Evolutionary conservation across 2,888 invertebrate species (phyloP).

Genomic region (Antheraea yamamai): DNA sequence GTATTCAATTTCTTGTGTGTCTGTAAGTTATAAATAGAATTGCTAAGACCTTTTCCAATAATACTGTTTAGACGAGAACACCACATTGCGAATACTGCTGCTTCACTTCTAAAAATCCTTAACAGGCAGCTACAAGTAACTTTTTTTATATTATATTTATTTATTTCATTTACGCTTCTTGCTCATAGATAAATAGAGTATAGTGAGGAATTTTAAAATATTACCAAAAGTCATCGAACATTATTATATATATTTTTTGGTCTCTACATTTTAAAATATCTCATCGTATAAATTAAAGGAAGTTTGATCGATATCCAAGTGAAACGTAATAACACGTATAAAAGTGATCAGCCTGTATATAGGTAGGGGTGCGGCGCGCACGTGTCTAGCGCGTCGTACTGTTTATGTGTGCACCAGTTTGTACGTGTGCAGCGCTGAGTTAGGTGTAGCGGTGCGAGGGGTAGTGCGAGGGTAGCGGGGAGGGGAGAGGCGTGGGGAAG

Average conservation of each 20-base stretch:
- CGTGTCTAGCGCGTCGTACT: conserved; percentile 49
- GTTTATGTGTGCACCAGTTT: conserved; percentile 13
- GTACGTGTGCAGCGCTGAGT: conserved; percentile 30
- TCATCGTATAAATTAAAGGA: neutral
- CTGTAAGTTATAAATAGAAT: neutral
- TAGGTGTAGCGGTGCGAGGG: conserved; percentile 25
- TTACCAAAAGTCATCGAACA: neutral
- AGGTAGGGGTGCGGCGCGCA: conserved; percentile 54
- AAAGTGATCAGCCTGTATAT: conserved; percentile 36
- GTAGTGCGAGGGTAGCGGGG: conserved; percentile 27
- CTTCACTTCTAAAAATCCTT: neutral
- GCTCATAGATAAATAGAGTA: too few relatives aligned
- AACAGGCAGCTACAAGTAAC: neutral
- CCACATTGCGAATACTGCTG: neutral
- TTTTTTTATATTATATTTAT: too few relatives aligned
- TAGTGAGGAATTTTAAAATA: too few relatives aligned
- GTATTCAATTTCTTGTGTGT: neutral
- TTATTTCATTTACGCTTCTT: too few relatives aligned
- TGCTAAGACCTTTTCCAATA: neutral
- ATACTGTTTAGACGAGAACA: neutral
- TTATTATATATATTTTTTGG: neutral
- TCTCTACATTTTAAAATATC: neutral
- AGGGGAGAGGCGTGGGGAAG: conserved; percentile 26
- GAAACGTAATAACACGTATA: conserved; percentile 26
- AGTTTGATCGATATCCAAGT: conserved; percentile 4